Percentiles rank a stretch among this genome's conserved stretches.
Evolutionary conservation across 2,113 vertebrate genomes (phyloP).

Genomic region (Myotis yumanensis): DNA sequence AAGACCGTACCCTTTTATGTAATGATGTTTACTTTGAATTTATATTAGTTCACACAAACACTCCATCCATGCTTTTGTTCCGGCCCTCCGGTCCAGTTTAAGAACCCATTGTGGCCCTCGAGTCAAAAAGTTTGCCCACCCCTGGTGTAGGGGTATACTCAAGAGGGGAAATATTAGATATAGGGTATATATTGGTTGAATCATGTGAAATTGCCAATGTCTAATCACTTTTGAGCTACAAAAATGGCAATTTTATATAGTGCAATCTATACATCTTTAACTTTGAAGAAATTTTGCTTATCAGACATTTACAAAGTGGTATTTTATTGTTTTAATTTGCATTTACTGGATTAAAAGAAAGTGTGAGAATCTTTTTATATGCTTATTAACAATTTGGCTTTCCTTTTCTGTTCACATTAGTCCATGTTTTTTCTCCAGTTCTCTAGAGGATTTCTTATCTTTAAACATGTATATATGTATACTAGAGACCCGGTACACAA

Average conservation of each 20-base stretch:
- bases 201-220: not conserved
- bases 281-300: not conserved
- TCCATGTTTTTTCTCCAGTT: not conserved
- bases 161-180: not conserved
- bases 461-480: not conserved
- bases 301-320: not conserved
- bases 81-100: too few relatives aligned
- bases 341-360: not conserved
- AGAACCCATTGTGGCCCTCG: too few relatives aligned
- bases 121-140: too few relatives aligned
- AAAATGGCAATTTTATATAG: not conserved
- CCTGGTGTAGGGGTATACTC: not conserved
- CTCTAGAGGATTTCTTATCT: not conserved
- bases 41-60: too few relatives aligned
- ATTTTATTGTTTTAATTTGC: constrained; percentile 3
- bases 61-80: too few relatives aligned
- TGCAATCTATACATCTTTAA: not conserved
- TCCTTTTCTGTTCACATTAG: not conserved
- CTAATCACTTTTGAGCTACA: not conserved
- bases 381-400: not conserved
- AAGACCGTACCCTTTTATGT: too few relatives aligned
- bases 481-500: too few relatives aligned
- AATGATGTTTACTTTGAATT: too few relatives aligned
- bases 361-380: not conserved
- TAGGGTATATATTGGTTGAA: not conserved